Evolutionary conservation across 2,888 invertebrate genomes (phyloP).

Genomic region (Arrhopalites spinosus): DNA sequence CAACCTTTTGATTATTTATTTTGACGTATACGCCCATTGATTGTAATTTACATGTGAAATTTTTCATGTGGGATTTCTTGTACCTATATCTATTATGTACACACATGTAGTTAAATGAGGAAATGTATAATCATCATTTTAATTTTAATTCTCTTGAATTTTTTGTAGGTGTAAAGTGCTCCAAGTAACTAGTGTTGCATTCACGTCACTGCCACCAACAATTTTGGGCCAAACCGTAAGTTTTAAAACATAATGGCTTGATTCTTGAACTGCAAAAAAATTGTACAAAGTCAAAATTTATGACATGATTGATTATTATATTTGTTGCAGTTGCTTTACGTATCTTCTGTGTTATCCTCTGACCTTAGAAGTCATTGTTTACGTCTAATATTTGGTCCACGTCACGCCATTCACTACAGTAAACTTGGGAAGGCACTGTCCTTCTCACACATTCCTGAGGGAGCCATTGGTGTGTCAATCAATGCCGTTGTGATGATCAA

Average conservation of each 20-base stretch:
- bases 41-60: not conserved
- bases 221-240: slow-evolving; percentile 29
- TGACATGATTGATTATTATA: not conserved
- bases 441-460: slow-evolving; percentile 37
- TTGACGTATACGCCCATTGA: not conserved
- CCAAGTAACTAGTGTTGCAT: slow-evolving; percentile 24
- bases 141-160: too few relatives aligned
- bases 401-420: slow-evolving; percentile 32
- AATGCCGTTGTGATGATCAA: slow-evolving; percentile 26
- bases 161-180: slow-evolving; percentile 34
- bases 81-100: too few relatives aligned
- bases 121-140: too few relatives aligned
- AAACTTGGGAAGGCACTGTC: slow-evolving; percentile 21
- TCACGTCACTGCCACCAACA: slow-evolving; percentile 25
- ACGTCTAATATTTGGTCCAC: slow-evolving; percentile 33
- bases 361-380: slow-evolving; percentile 30
- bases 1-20: too few relatives aligned
- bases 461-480: slow-evolving; percentile 30
- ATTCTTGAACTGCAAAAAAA: too few relatives aligned
- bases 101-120: too few relatives aligned
- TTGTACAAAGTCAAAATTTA: too few relatives aligned
- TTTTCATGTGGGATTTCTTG: not conserved
- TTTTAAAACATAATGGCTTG: too few relatives aligned
- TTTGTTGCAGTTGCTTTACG: slow-evolving; percentile 10
- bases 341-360: slow-evolving; percentile 21